Evolutionary conservation across 92 coral and sea anemone genomes (phyloP).

Genomic region (Metridium senile): DNA sequence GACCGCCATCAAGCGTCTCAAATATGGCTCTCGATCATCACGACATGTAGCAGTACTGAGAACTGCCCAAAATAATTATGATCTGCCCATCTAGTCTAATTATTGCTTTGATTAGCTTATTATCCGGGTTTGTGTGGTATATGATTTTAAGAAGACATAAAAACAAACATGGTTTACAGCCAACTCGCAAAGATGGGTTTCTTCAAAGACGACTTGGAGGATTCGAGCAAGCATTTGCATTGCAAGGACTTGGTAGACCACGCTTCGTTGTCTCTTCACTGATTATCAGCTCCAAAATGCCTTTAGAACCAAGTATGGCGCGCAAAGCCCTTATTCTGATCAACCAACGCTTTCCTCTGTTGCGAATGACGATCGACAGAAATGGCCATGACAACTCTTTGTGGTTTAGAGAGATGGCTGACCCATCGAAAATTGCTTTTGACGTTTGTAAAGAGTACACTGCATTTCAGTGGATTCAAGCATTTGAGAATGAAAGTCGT

Average conservation of each 20-base stretch:
- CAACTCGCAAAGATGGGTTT: constrained; percentile 14
- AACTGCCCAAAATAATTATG: too few species aligned
- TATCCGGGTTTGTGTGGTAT: too few species aligned
- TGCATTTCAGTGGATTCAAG: constrained; percentile 21
- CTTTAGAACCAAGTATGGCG: constrained; percentile 14
- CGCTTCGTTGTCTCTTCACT: constrained; percentile 26
- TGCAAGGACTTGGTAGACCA: background rate
- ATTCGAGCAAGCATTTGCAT: background rate
- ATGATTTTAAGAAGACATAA: too few species aligned
- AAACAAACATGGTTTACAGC: too few species aligned
- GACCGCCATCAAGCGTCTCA: too few species aligned
- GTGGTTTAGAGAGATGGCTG: constrained; percentile 35
- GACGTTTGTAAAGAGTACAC: background rate
- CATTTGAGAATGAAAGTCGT: constrained; percentile 29
- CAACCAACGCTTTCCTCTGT: constrained; percentile 26
- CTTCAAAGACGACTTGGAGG: constrained; percentile 22
- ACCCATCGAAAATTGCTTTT: constrained; percentile 12
- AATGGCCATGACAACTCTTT: background rate
- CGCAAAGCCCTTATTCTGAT: constrained; percentile 21
- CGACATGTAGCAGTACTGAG: too few species aligned
- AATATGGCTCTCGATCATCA: too few species aligned
- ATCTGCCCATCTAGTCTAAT: too few species aligned
- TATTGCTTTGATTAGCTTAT: too few species aligned
- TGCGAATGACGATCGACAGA: constrained; percentile 34
- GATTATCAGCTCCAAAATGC: constrained; percentile 16